Base-by-base conservation (phyloP, 2,888 invertebrate species). In the Melanophora roralis region DNA sequence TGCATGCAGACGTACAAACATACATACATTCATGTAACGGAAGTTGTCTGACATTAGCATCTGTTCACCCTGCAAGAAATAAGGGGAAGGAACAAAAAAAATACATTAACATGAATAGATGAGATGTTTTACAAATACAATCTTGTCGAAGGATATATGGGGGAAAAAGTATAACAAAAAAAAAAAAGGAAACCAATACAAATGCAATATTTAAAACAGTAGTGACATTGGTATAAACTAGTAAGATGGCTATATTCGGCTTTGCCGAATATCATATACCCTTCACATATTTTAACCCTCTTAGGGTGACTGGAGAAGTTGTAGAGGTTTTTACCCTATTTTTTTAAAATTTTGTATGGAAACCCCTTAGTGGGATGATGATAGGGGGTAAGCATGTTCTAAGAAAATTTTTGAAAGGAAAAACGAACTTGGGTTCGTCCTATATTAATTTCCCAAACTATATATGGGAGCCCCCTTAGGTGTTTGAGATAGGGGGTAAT, bases 11-110 rank as follows among this genome's bases (percentile, higher is more conserved):
- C 47, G 23, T 38, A 23, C 8, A 43, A n/a, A 27, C 27, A 27
- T 3, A 27, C 27, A 27, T 27, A 27, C 27, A 27, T 21, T 3
- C 14, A 49, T 59, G 62, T 68, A 65, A 60, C 59, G 65, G 71
- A 77, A 72, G 65, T 77, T 77, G 59, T 77, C 71, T 59, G 64
- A 77, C 77, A 77, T 71, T 43, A 77, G 64, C 77, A 77, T 77
- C 77, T 77, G 77, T 51, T 72, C 64, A 27, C 6, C 23, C 49
- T 49, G 69, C 27, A 40, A 59, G 19, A 69, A 69, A 40, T 27
- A 32, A 4, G 3, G 11, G 19, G 2, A 11, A 51, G 14, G 40
- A 8, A 27, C 12, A 40, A 36, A 49, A 69, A 21, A 19, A 4
- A 49, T 11, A n/a, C 14, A 32, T 53, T 21, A 64, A 55, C 45